Evolutionary conservation across 2,888 invertebrate species (phyloP).

Genomic region (Drosophila silvestris): DNA sequence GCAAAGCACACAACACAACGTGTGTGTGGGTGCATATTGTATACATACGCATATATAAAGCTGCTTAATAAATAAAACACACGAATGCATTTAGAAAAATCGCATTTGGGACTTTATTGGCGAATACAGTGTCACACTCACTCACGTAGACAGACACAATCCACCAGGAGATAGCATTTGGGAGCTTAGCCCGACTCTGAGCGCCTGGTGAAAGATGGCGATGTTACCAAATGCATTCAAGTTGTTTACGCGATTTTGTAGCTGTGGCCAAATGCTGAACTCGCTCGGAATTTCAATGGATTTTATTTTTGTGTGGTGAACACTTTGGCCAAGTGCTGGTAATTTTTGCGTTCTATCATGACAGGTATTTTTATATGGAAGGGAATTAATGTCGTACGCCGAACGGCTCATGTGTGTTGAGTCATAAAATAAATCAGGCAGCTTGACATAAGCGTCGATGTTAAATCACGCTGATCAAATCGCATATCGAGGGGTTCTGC

Average conservation of each 20-base stretch:
- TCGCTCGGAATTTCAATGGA: slow-evolving; percentile 74
- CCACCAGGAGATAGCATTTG: slow-evolving; percentile 1
- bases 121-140: not conserved
- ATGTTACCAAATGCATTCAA: slow-evolving; percentile 60
- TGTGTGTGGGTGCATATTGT: not conserved
- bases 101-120: slow-evolving; percentile 68
- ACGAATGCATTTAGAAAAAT: slow-evolving; percentile 76
- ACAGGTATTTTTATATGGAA: slow-evolving; percentile 62
- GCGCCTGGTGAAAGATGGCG: slow-evolving; percentile 59
- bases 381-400: slow-evolving; percentile 48
- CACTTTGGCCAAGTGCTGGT: slow-evolving; percentile 48
- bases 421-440: slow-evolving; percentile 77
- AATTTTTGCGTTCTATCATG: slow-evolving; percentile 70
- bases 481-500: slow-evolving; percentile 43
- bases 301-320: slow-evolving; percentile 6
- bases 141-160: not conserved
- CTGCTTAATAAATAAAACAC: slow-evolving; percentile 72
- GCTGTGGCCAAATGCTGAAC: slow-evolving; percentile 71
- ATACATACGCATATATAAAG: slow-evolving; percentile 8
- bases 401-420: slow-evolving; percentile 61
- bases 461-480: slow-evolving; percentile 71
- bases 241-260: slow-evolving; percentile 79
- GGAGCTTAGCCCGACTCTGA: slow-evolving; percentile 37
- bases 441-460: slow-evolving; percentile 74
- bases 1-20: slow-evolving; percentile 2